Base-by-base conservation (phyloP, 2,888 invertebrate genomes). In the Ophonus ardosiacus region DNA sequence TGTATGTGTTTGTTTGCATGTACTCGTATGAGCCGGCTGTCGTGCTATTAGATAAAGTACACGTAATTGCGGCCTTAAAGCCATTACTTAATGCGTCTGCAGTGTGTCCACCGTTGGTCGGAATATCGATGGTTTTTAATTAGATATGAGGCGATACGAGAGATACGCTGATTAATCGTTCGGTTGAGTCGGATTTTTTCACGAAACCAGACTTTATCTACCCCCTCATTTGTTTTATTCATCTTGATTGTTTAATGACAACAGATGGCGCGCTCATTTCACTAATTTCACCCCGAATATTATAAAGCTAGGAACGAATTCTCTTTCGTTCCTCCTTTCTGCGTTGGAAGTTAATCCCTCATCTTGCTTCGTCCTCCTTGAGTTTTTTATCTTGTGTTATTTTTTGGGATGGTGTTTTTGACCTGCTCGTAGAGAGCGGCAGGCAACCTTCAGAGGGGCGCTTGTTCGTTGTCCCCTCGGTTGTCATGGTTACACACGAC, bases 401-500 rank as follows among this genome's bases (percentile, higher is more conserved):
- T 84, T 84, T 81, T 83, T 83, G 76, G 83, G 40, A 74, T 59
- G 65, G 84, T 84, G 84, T 84, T 84, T 84, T 84, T 84, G 84
- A 84, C 84, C 84, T 83, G 43, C 6, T 31, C 31, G 31, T 3
- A 31, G 31, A 31, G 31, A 31, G 31, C 24, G 63, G 40, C 63
- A 17, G 24, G 38, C 18, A 61, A 24, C 57, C 83, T 61, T 83
- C 7, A 59, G 83, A 83, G 74, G 83, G 83, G 76, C 59, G 43
- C 43, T 51, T 51, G 43, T 51, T 51, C 76, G 84, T 78, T 84
- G 84, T 84, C 84, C 84, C 84, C 80, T 81, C 88, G 88, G 89
- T 89, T 88, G 89, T 89, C 89, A 89, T 89, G 89, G 88, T 86
- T 87, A 89, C 89, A 86, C 88, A 87, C 88, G 88, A 89, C 88